These are phyloP conservation scores for Ceratosolen fusciceps DNA, from an alignment of 1,140 invertebrate species.

Conservation along the genomic window DNA sequence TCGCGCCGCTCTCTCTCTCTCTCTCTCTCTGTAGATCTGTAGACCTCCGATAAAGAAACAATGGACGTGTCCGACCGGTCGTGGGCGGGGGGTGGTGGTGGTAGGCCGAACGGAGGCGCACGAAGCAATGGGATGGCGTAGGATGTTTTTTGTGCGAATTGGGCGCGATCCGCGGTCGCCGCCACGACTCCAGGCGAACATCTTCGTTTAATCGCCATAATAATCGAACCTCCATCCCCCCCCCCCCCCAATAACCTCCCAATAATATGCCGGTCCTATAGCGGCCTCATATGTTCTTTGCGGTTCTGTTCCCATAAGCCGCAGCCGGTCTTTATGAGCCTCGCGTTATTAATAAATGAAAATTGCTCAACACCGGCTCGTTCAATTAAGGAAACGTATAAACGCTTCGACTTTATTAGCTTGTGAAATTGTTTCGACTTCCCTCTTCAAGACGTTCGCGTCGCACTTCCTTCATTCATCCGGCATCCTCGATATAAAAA, in stretches of 20 bases:
- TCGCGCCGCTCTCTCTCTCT: background rate
- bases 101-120: background rate
- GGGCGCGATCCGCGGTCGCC: background rate
- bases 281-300: background rate
- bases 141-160: background rate
- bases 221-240: background rate
- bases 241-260: too few species aligned
- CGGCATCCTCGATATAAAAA: too few species aligned
- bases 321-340: background rate
- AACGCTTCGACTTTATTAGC: background rate
- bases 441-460: background rate
- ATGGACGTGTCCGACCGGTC: background rate
- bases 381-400: conserved; percentile 1
- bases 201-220: background rate
- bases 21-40: too few species aligned
- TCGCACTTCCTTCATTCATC: background rate
- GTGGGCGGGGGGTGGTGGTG: background rate
- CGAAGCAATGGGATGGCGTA: background rate
- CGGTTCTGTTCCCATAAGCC: background rate
- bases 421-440: background rate
- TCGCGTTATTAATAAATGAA: background rate
- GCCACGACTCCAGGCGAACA: background rate
- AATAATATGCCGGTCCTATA: background rate
- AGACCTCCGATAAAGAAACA: conserved; percentile 2
- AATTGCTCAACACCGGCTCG: background rate